Evolutionary conservation across 2,888 invertebrate species (phyloP).

Genomic region (Chalcosyrphus nemorum): DNA sequence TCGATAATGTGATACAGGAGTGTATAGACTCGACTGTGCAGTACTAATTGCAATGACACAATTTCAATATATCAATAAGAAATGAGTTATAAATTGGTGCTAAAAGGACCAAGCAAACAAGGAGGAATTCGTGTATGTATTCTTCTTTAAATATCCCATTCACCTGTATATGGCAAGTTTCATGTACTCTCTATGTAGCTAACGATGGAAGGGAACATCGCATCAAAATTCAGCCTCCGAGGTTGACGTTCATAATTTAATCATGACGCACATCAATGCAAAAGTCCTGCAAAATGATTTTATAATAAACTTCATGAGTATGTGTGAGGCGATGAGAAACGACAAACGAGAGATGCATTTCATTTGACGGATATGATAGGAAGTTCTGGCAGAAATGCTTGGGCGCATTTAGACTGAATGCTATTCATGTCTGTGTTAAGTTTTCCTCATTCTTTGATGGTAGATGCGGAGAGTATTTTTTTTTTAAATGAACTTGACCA

Average conservation of each 20-base stretch:
- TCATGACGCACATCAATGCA: slow-evolving; percentile 38
- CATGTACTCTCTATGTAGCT: not conserved
- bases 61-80: slow-evolving; percentile 46
- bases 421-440: not conserved
- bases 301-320: slow-evolving; percentile 37
- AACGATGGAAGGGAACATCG: not conserved
- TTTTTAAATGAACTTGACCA: not conserved
- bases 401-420: not conserved
- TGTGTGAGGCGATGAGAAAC: not conserved
- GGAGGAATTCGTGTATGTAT: not conserved
- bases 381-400: slow-evolving; percentile 7
- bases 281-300: slow-evolving; percentile 52
- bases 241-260: slow-evolving; percentile 50
- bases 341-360: not conserved
- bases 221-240: slow-evolving; percentile 12
- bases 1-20: slow-evolving; percentile 5
- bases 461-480: not conserved
- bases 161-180: slow-evolving; percentile 3
- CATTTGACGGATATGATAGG: slow-evolving; percentile 12
- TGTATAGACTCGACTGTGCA: not conserved
- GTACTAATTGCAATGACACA: slow-evolving; percentile 28
- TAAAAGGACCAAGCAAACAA: not conserved
- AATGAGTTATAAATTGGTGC: slow-evolving; percentile 25
- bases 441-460: not conserved
- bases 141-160: slow-evolving; percentile 11